A percentile compares a stretch with the other conserved stretches of the same genome.
Evolutionary conservation across 2,888 invertebrate genomes (phyloP).

Genomic region (Silvanus unidentatus): DNA sequence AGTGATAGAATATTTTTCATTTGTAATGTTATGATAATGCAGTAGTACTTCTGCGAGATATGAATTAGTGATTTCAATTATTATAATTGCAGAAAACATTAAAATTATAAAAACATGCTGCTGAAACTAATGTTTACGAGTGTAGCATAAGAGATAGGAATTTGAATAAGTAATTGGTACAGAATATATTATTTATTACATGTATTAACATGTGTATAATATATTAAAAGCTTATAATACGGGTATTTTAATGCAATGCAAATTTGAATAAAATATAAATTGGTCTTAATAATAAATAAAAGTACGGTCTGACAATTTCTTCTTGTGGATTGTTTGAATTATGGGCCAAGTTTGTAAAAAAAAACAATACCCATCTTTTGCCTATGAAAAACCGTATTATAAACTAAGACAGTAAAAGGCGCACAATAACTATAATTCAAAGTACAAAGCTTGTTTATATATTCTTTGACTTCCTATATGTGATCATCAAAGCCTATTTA

Average conservation of each 20-base stretch:
- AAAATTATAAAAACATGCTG: constrained; percentile 10
- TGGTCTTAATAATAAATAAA: too few relatives aligned
- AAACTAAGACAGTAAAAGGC: too few relatives aligned
- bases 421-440: constrained; percentile 32
- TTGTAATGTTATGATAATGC: neutral
- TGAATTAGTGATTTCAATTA: constrained; percentile 20
- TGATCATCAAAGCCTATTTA: constrained; percentile 44
- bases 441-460: constrained; percentile 35
- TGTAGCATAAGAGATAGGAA: constrained; percentile 11
- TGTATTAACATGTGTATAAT: constrained; percentile 18
- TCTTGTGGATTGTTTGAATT: too few relatives aligned
- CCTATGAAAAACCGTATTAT: neutral
- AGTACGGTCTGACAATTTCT: too few relatives aligned
- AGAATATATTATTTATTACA: constrained; percentile 19
- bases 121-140: constrained; percentile 4
- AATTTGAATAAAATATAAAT: too few relatives aligned
- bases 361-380: neutral
- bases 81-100: constrained; percentile 19
- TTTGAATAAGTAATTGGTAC: constrained; percentile 17
- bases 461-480: constrained; percentile 40
- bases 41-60: constrained; percentile 4
- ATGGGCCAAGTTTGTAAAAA: neutral
- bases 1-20: constrained; percentile 4
- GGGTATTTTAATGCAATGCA: constrained; percentile 14
- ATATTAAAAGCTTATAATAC: constrained; percentile 20